Percentiles rank a stretch among this genome's conserved stretches.
Conservation (phyloP, 1,140 invertebrate species). For the Pachyrhynchus sulphureomaculatus region DNA sequence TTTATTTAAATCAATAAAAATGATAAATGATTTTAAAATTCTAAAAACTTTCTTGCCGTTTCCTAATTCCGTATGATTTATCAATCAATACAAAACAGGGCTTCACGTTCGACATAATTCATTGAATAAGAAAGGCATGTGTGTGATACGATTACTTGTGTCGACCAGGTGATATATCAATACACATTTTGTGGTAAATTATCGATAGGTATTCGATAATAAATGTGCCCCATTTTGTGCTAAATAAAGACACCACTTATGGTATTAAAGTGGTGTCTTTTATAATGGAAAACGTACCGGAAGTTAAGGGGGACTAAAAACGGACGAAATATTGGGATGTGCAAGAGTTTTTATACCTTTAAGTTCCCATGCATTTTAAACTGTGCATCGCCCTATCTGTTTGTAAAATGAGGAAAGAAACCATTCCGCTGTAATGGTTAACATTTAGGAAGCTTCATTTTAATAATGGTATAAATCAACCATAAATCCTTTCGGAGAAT, state of each 20-base stretch:
- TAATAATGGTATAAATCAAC: too few species aligned
- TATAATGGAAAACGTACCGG: constrained; percentile 6
- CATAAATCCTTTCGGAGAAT: too few species aligned
- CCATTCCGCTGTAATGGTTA: too few species aligned
- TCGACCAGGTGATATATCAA: constrained; percentile 2
- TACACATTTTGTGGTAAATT: constrained; percentile 3
- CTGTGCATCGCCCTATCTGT: not conserved
- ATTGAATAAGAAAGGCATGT: too few species aligned
- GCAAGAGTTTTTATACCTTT: not conserved
- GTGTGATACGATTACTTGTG: not conserved
- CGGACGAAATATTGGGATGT: not conserved
- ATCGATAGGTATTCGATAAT: not conserved
- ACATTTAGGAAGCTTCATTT: not conserved
- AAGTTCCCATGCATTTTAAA: not conserved
- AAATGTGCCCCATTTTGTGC: not conserved
- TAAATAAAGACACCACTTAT: constrained; percentile 8
- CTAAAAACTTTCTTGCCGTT: too few species aligned
- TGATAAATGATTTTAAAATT: too few species aligned
- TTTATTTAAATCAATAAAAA: too few species aligned
- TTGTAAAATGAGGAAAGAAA: too few species aligned
- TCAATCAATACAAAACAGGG: too few species aligned
- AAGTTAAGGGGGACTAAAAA: not conserved
- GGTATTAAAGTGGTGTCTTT: constrained; percentile 1
- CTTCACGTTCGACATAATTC: too few species aligned
- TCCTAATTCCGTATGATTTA: too few species aligned